Conservation (phyloP, 2,797 vertebrate species). For the Labeo calbasu region DNA sequence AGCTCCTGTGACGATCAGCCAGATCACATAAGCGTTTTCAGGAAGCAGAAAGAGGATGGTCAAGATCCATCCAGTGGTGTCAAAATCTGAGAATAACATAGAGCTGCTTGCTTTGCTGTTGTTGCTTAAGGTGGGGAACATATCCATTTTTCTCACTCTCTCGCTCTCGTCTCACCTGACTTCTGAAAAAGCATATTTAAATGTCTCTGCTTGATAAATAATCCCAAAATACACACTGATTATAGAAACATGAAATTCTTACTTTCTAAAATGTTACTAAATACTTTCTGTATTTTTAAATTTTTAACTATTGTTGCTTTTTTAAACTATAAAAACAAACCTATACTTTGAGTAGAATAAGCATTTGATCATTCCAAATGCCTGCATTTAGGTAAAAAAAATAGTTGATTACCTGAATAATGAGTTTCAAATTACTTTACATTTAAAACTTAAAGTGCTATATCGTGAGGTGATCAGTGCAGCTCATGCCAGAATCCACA, state of each 20-base stretch:
- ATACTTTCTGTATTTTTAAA: too few species aligned
- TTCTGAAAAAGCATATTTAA: not conserved
- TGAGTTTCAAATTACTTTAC: not conserved
- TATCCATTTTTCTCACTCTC: not conserved
- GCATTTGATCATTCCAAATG: too few species aligned
- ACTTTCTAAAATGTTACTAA: too few species aligned
- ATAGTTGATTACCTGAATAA: not conserved
- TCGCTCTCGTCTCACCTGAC: not conserved
- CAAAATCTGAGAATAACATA: not conserved
- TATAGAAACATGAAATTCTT: too few species aligned
- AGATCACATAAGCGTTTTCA: not conserved
- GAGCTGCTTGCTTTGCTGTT: not conserved
- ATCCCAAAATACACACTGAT: not conserved
- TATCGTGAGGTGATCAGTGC: not conserved
- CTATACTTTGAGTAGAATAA: too few species aligned
- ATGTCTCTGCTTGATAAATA: not conserved
- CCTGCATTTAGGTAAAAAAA: too few species aligned
- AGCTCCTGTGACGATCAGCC: conserved; percentile 24
- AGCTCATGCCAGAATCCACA: not conserved
- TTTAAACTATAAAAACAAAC: too few species aligned
- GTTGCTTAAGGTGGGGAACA: not conserved
- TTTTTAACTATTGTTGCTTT: too few species aligned
- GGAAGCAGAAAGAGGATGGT: not conserved
- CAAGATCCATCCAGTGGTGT: not conserved
- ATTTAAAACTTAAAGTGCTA: not conserved